Evolutionary conservation across 2,888 invertebrate genomes (phyloP), one percentile per base, ranked within the genome.

Genomic region (Syrphus vitripennis): DNA sequence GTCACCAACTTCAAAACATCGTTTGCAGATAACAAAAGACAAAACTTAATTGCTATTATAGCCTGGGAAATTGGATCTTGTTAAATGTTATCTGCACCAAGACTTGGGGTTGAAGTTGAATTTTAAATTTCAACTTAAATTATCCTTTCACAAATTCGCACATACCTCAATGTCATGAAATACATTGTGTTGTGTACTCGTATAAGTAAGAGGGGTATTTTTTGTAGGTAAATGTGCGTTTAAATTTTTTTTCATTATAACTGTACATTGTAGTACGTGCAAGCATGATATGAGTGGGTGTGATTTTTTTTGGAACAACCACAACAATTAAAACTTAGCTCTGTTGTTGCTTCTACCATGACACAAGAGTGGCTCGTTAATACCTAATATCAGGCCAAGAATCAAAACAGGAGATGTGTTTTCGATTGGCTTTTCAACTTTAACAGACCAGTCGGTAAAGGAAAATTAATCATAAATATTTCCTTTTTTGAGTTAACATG

Each of bases 351-450:
- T 80, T 80, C 50, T 59, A 59, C 9, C n/a, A 21, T 55, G 10
- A 16, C 67, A 24, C 34, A 61, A 63, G n/a, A n/a, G 69, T 59
- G 75, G 37, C 42, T 53, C 76, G 80, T 61, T 37, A 31, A 69
- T 76, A n/a, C 61, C 67, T 16, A 42, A 19, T 57, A 40, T 69
- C 77, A 61, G 31, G n/a, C n/a, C 24, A 24, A n/a, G 37, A 26
- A 42, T 16, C 2, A 5, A 10, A 42, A 42, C 12, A n/a, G n/a
- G 24, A n/a, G 26, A 26, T 63, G 26, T 53, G 31, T 59, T 45
- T 34, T 45, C 19, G 16, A n/a, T 53, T 59, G 37, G 29, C 29
- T 79, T 80, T 53, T 79, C 50, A 79, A 65, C 75, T 75, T 75
- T 70, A 31, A 69, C 67, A 63, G 29, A 67, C 59, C 57, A 65